Conservation (phyloP, 2,797 vertebrate genomes). For the Myotis myotis region DNA sequence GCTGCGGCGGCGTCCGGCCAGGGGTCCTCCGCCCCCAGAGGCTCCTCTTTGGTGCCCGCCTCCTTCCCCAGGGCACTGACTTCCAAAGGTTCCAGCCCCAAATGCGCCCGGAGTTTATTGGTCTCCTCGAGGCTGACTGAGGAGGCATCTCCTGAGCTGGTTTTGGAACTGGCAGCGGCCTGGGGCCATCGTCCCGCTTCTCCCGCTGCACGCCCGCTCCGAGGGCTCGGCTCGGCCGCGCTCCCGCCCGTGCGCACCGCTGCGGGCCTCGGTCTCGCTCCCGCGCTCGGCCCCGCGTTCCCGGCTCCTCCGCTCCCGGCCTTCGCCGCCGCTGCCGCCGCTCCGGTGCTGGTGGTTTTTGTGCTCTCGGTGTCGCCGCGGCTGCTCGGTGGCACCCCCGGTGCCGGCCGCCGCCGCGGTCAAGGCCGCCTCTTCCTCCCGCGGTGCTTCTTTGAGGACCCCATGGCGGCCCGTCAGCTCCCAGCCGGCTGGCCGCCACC, state of each 20-base stretch:
- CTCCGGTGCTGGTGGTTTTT: constrained; percentile 94
- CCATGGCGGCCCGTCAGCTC: constrained; percentile 86
- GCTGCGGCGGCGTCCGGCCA: constrained; percentile 92
- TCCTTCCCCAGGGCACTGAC: constrained; percentile 91
- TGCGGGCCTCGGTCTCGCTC: constrained; percentile 54
- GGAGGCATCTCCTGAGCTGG: constrained; percentile 90
- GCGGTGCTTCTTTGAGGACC: constrained; percentile 95
- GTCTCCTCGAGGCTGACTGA: constrained; percentile 94
- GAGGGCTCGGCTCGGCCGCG: constrained; percentile 70
- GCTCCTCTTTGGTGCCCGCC: constrained; percentile 92
- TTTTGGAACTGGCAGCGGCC: constrained; percentile 84
- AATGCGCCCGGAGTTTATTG: constrained; percentile 94
- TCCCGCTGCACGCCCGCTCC: constrained; percentile 90
- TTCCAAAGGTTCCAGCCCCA: constrained; percentile 94
- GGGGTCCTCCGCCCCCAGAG: constrained; percentile 90
- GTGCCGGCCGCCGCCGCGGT: constrained; percentile 44
- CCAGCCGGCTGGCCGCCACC: constrained; percentile 82
- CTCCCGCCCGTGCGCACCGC: constrained; percentile 68
- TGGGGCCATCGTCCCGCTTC: constrained; percentile 86
- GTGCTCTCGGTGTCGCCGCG: constrained; percentile 82
- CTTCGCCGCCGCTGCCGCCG: constrained; percentile 85
- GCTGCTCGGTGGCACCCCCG: constrained; percentile 76
- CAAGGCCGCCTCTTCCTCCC: constrained; percentile 89
- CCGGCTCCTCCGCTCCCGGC: constrained; percentile 83
- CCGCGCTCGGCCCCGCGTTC: too few relatives aligned